phyloP scores from a whole-genome alignment of 2,797 vertebrate species.

The Falco biarmicus region DNA sequence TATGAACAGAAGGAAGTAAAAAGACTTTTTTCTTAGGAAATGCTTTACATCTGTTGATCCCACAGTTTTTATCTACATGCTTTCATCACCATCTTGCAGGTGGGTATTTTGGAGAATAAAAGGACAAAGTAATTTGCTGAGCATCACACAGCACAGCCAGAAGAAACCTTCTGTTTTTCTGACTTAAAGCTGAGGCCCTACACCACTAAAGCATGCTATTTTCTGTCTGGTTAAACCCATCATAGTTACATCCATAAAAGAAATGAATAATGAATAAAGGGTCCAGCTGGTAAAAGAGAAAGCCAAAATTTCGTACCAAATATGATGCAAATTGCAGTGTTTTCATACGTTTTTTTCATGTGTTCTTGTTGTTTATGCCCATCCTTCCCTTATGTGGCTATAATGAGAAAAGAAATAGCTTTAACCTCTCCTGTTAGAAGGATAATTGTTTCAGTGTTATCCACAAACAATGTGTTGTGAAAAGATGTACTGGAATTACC shows the following conservation, averaged over 20 bases:
- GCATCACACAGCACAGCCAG: background rate
- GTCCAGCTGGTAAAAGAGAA: background rate
- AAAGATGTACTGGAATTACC: background rate
- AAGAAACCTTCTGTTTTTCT: background rate
- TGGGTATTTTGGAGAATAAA: background rate
- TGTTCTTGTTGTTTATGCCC: background rate
- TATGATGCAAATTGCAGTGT: background rate
- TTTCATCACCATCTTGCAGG: background rate
- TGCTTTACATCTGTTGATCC: background rate
- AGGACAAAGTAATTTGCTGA: background rate
- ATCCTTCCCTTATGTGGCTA: background rate
- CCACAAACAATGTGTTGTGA: rapidly evolving
- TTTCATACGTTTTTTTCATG: background rate
- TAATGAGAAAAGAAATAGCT: background rate
- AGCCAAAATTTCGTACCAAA: background rate
- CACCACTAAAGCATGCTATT: background rate
- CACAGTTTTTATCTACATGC: background rate
- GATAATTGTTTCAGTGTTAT: background rate
- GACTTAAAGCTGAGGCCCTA: background rate
- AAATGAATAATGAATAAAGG: background rate
- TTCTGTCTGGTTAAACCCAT: background rate
- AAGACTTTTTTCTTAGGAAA: background rate
- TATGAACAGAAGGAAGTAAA: background rate
- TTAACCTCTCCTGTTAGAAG: background rate
- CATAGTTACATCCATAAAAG: background rate